Evolutionary conservation across 2,888 invertebrate genomes (phyloP).

Genomic region (Amphipyra tragopoginis): DNA sequence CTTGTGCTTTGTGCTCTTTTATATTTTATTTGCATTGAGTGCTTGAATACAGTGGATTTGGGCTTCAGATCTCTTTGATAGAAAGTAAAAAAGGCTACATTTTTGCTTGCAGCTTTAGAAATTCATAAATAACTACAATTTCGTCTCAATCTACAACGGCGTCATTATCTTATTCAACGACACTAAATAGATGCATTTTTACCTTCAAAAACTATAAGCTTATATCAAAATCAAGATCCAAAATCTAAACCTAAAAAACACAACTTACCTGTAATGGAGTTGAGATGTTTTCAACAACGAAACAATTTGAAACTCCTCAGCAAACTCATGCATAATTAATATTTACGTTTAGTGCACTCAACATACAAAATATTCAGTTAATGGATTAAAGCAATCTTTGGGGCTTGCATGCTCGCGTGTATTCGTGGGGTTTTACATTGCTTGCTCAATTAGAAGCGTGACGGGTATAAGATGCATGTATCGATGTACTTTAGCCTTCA

Average conservation of each 20-base stretch:
- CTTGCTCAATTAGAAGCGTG: slow-evolving; percentile 28
- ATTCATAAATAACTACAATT: no score
- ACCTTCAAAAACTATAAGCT: background rate
- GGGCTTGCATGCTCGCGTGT: slow-evolving; percentile 44
- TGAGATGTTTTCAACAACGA: slow-evolving; percentile 43
- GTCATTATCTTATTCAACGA: background rate
- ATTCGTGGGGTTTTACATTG: slow-evolving; percentile 9
- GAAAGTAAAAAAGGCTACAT: no score
- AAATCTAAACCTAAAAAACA: slow-evolving; percentile 14
- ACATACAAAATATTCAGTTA: slow-evolving; percentile 40
- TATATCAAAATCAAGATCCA: background rate
- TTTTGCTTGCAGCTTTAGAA: no score
- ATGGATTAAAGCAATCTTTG: slow-evolving; percentile 32
- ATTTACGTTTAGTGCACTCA: slow-evolving; percentile 46
- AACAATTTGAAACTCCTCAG: slow-evolving; percentile 49
- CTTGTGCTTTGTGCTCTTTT: background rate
- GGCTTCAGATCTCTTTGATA: no score
- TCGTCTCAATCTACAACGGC: background rate
- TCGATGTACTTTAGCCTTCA: slow-evolving; percentile 24
- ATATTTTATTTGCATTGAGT: slow-evolving; percentile 1
- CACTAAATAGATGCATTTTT: no score
- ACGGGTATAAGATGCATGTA: slow-evolving; percentile 32
- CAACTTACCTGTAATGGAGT: slow-evolving; percentile 12
- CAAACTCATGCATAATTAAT: slow-evolving; percentile 53
- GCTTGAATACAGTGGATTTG: no score